Evolutionary conservation across 1,140 invertebrate species (phyloP), one percentile per base, ranked within the genome.

Genomic region (Scylla paramamosain): DNA sequence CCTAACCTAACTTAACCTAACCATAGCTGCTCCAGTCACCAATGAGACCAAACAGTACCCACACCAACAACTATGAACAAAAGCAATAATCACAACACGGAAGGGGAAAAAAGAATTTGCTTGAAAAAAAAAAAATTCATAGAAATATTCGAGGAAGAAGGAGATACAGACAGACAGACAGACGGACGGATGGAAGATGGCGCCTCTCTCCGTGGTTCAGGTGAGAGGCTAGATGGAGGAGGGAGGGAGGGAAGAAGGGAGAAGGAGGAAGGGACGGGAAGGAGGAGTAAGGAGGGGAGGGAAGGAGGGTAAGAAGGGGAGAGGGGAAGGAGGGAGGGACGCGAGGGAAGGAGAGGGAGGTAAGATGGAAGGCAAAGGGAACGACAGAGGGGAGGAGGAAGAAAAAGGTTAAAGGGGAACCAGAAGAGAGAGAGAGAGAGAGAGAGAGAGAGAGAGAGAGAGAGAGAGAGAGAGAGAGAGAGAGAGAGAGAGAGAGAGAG

Each of bases 121-220:
- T 7, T 14, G 48, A 8, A 77, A 77, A n/a, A 77, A 77, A 77
- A n/a, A n/a, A 7, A 77, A 77, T n/a, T 77, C n/a, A 3, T n/a
- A 77, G 25, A 77, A 77, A 77, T 20, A 77, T n/a, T 77, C 67
- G 20, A 20, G 67, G 67, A 77, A 77, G 25, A 77, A 77, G 25
- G 6, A 88, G 86, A 88, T 88, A 88, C 45, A 91, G 90, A 91
- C 45, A 91, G 90, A 91, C 48, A 91, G 39, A 91, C 45, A 91
- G 90, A 91, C 32, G 28, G 90, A 91, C 86, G 45, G 67, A 77
- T 77, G 67, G 67, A 77, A 77, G 67, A 77, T 77, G 67, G 67
- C 67, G 67, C 59, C 59, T 77, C 67, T 77, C 67, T 20, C 67
- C 67, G 67, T 77, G 67, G 90, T 48, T 31, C 39, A 48, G 48